These are phyloP conservation scores for Acrocyrtus sp. DNA, from an alignment of 2,888 invertebrate genomes.

Conservation along the genomic window DNA sequence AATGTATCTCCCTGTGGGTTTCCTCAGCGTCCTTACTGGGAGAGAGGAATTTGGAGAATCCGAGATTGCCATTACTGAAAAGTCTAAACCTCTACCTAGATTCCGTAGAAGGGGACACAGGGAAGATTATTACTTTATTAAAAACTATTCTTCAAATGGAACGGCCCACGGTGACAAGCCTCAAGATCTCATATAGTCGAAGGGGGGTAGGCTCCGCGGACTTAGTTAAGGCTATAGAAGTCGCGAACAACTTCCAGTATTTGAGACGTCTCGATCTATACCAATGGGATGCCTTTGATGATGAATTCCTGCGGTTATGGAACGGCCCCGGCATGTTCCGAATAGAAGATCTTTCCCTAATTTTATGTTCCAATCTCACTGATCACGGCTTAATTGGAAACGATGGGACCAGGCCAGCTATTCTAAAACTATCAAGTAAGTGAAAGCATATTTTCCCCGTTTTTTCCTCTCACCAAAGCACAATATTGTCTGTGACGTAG, in stretches of 20 bases:
- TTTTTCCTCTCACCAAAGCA: background rate
- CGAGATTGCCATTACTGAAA: constrained; percentile 25
- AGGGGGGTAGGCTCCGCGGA: constrained; percentile 31
- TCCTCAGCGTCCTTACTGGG: constrained; percentile 19
- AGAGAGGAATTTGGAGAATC: constrained; percentile 28
- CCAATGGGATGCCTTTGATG: constrained; percentile 53
- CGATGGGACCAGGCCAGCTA: constrained; percentile 21
- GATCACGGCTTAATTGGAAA: constrained; percentile 41
- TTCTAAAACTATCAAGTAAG: constrained; percentile 37
- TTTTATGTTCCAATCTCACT: constrained; percentile 40
- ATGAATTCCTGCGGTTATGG: constrained; percentile 43
- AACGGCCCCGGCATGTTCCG: constrained; percentile 21
- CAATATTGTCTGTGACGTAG: background rate
- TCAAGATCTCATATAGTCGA: constrained; percentile 51
- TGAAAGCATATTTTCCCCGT: background rate
- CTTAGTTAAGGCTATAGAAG: constrained; percentile 33
- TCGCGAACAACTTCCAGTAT: constrained; percentile 43
- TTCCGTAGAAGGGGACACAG: constrained; percentile 31
- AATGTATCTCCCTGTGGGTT: constrained; percentile 45
- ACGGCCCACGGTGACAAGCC: constrained; percentile 35
- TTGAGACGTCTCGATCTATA: constrained; percentile 42
- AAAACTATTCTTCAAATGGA: constrained; percentile 20
- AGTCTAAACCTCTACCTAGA: constrained; percentile 42
- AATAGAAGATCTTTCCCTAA: constrained; percentile 36
- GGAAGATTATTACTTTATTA: constrained; percentile 18